Evolutionary conservation across 2,797 vertebrate species (phyloP), one percentile per base, ranked within the genome.

Genomic region (Mus spretus): DNA sequence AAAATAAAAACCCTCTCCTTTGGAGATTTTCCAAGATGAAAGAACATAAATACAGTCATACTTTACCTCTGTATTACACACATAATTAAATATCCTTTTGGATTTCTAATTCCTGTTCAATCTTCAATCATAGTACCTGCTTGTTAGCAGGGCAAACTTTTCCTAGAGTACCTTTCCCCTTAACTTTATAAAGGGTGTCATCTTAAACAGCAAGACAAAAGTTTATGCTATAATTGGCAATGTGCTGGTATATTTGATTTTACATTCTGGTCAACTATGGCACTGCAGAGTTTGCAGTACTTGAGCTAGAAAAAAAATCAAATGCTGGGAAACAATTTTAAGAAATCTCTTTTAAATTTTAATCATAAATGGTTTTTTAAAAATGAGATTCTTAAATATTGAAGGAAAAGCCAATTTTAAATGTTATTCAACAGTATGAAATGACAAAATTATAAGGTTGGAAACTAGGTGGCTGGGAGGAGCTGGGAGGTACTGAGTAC

Each of bases 101-200:
- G 63, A 90, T 82, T 96, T 96, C 72, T 96, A 94, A 87, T 92
- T 95, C 70, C 91, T 34, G 83, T 86, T 93, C 92, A 78, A 50
- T 74, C 55, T 80, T 47, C 96, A 80, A 47, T 14, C 74, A 2
- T 95, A 96, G 24, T 74, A 90, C 40, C 44, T 79, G 81, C 55
- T 93, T 96, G 90, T 90, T 90, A 55, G 79, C 53, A 26, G 74
- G 78, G 96, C 94, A 70, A 83, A n/a, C 75, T 97, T 97, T 93
- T 94, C 93, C 94, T 75, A 0, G 67, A 92, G 86, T 59, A 91
- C 94, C 95, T 98, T 97, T 89, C 96, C 75, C 94, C 96, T 97
- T 91, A 97, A 97, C 83, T 90, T 84, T 31, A 74, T 12, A 40
- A 74, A 34, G 78, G 5, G 55, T 95, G 77, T 44, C 67, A 74